Evolutionary conservation across 2,113 vertebrate genomes (phyloP), one percentile per base, ranked within the genome.

Genomic region (Onychostoma macrolepis): DNA sequence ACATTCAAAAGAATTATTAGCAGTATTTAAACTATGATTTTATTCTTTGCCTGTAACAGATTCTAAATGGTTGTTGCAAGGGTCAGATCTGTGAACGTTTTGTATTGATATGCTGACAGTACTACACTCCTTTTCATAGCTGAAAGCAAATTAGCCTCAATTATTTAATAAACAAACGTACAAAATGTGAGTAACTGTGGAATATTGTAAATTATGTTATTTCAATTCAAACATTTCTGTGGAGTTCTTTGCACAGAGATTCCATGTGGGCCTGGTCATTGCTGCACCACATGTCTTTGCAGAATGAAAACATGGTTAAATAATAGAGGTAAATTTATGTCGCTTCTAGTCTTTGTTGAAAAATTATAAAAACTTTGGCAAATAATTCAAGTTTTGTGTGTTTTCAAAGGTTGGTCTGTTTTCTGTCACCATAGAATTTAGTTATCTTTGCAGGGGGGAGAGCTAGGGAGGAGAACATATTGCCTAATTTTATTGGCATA

Each of bases 351-450:
- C 72, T 45, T 26, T 43, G 2, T 30, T 76, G 1, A 36, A 56
- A 79, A 58, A 38, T 12, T 24, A 3, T 6, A 56, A 30, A 79
- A 79, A 58, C 4, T 12, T 36, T 41, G 13, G 12, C 2, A n/a
- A 58, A 56, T 0, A 24, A 36, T 30, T 79, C 19, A 72, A 12
- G 17, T 53, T 53, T 50, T 30, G 15, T 11, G 26, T 56, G 15
- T 8, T 53, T 79, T 56, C 45, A 74, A 26, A 50, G 28, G 17
- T n/a, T 19, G 58, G 71, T 50, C 86, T 87, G 80, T 58, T 75
- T 87, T 36, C 15, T 67, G 38, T 82, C 41, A 65, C 56, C 10
- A 36, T 83, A 8, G 72, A 30, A 56, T 87, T 69, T 45, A 28
- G 6, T 75, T 48, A 77, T 61, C 45, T 41, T 71, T 50, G 50